Conservation (phyloP, 2,113 vertebrate genomes). For the Terrapene triunguis region DNA sequence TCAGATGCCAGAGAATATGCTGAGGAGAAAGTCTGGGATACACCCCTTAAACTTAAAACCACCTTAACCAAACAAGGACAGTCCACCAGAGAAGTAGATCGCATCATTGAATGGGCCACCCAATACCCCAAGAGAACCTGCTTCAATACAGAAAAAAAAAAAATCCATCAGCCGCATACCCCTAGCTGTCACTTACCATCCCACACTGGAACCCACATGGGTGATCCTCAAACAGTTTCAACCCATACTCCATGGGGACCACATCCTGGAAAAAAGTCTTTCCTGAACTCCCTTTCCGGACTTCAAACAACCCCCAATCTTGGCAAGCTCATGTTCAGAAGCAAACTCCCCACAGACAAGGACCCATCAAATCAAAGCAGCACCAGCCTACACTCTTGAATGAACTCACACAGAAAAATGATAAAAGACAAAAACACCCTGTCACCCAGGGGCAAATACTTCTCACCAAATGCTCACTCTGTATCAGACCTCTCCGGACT, state of each 20-base stretch:
- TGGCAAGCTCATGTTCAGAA: background rate
- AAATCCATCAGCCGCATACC: background rate
- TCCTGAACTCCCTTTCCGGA: background rate
- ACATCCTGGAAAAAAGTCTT: background rate
- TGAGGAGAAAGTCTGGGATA: background rate
- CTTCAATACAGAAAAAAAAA: background rate
- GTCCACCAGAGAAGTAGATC: background rate
- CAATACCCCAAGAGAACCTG: background rate
- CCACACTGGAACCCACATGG: background rate
- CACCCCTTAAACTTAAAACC: background rate
- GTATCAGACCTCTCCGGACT: background rate
- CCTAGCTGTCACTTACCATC: background rate
- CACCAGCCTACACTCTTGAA: background rate
- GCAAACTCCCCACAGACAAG: background rate
- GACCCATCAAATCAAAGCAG: background rate
- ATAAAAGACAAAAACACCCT: background rate
- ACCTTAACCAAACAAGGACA: background rate
- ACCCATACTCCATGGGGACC: background rate
- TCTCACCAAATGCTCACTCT: background rate
- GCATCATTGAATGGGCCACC: background rate
- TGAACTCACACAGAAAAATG: background rate
- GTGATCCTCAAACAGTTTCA: background rate
- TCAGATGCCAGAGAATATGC: background rate
- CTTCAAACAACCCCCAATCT: background rate
- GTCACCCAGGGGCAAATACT: background rate